Conservation (phyloP, 2,113 vertebrate species). For the Gobius niger region DNA sequence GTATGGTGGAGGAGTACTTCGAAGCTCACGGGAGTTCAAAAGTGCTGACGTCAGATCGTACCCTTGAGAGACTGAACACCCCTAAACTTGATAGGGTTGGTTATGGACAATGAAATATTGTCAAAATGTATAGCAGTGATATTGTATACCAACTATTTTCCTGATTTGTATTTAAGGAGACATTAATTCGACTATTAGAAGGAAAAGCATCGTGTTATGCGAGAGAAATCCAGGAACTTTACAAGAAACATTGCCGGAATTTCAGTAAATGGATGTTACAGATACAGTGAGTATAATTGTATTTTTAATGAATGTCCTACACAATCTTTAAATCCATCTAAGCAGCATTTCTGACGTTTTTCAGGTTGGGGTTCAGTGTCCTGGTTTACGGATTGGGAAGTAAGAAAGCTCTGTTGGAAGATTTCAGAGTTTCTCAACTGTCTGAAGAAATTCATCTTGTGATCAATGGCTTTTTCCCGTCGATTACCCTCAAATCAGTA, state of each 20-base stretch:
- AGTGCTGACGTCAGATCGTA: constrained; percentile 92
- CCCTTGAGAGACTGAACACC: constrained; percentile 86
- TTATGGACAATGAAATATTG: neutral
- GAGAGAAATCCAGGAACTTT: constrained; percentile 83
- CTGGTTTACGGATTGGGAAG: constrained; percentile 94
- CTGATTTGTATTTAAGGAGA: constrained; percentile 77
- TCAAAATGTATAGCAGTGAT: neutral
- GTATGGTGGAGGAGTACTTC: constrained; percentile 92
- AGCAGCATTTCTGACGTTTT: constrained; percentile 20
- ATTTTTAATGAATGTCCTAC: neutral
- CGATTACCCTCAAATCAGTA: constrained; percentile 92
- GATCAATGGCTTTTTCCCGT: constrained; percentile 96
- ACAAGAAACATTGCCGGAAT: constrained; percentile 80
- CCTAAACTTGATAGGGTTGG: constrained; percentile 88
- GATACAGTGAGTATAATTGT: constrained; percentile 80
- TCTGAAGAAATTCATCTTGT: constrained; percentile 86
- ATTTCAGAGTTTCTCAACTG: constrained; percentile 84
- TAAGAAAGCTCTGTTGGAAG: constrained; percentile 90
- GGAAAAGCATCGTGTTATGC: constrained; percentile 80
- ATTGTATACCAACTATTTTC: neutral
- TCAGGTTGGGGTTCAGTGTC: constrained; percentile 90
- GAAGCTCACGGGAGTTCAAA: constrained; percentile 96
- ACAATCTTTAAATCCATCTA: neutral
- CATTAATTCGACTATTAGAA: constrained; percentile 80
- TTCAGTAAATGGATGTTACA: constrained; percentile 97